Conservation (phyloP, 2,888 invertebrate species). For the Encarsia formosa region DNA sequence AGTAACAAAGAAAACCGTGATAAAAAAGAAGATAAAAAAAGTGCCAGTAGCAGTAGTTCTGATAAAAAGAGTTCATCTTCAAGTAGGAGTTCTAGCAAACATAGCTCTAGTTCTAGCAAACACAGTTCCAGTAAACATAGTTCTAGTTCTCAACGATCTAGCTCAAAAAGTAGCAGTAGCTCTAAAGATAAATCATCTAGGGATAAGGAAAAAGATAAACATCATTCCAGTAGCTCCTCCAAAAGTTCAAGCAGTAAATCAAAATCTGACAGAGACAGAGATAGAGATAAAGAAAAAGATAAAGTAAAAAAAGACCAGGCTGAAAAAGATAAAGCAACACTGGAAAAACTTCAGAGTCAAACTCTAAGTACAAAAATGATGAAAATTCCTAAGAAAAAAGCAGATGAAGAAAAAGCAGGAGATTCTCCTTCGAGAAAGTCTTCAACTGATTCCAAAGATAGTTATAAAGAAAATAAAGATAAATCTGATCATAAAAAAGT, state of each 20-base stretch:
- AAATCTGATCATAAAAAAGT: conserved; percentile 48
- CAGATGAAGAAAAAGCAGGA: conserved; percentile 49
- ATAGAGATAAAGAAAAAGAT: conserved; percentile 52
- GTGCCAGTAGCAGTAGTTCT: conserved; percentile 39
- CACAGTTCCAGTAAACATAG: conserved; percentile 33
- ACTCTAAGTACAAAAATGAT: conserved; percentile 68
- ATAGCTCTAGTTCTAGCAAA: conserved; percentile 39
- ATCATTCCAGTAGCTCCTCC: conserved; percentile 36
- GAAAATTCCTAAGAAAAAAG: conserved; percentile 71
- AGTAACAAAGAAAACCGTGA: conserved; percentile 54
- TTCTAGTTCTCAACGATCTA: conserved; percentile 42
- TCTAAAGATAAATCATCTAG: conserved; percentile 43
- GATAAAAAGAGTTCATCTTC: conserved; percentile 46
- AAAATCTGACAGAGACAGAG: conserved; percentile 45
- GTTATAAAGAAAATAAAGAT: conserved; percentile 45
- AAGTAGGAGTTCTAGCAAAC: conserved; percentile 42
- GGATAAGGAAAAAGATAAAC: conserved; percentile 41
- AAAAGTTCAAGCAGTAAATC: conserved; percentile 36
- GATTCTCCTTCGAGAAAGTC: conserved; percentile 38
- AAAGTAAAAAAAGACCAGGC: conserved; percentile 53
- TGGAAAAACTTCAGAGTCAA: conserved; percentile 64
- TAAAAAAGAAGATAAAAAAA: conserved; percentile 52
- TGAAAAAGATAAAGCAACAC: conserved; percentile 66
- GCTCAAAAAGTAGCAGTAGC: conserved; percentile 35
- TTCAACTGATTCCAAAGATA: conserved; percentile 45